phyloP scores from a whole-genome alignment of 2,888 invertebrate species.

The Agriopis marginaria region DNA sequence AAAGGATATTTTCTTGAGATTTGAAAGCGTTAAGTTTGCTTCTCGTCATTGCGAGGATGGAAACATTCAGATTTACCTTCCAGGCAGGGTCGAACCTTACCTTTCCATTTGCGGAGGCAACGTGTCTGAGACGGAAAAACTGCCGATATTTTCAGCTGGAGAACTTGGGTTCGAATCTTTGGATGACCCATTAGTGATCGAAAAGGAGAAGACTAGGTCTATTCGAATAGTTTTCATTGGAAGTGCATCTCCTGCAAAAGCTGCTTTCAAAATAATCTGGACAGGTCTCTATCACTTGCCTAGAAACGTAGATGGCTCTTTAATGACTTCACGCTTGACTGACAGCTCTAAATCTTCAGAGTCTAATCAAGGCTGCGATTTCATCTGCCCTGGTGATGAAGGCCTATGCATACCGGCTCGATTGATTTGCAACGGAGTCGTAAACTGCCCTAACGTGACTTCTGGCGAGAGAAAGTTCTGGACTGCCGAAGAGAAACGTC shows the following conservation, averaged over 20 bases:
- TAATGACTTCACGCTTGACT: conserved; percentile 92
- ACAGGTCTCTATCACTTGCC: conserved; percentile 95
- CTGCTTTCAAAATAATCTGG: conserved; percentile 96
- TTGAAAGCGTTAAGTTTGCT: conserved; percentile 94
- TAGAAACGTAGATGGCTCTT: conserved; percentile 92
- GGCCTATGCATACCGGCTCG: conserved; percentile 94
- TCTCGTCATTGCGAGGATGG: conserved; percentile 95
- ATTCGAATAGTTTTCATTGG: conserved; percentile 91
- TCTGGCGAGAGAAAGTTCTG: conserved; percentile 80
- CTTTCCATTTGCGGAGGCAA: conserved; percentile 95
- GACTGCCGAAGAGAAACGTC: conserved; percentile 80
- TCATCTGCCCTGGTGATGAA: conserved; percentile 94
- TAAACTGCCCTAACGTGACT: conserved; percentile 93
- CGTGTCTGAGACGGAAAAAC: conserved; percentile 91
- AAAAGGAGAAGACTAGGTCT: conserved; percentile 87
- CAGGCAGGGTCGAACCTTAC: conserved; percentile 90
- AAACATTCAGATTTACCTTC: conserved; percentile 93
- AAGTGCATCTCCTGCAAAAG: conserved; percentile 92
- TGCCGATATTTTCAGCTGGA: conserved; percentile 92
- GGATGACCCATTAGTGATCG: conserved; percentile 84
- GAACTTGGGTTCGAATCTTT: conserved; percentile 89
- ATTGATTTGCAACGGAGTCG: conserved; percentile 94
- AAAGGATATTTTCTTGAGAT: conserved; percentile 94
- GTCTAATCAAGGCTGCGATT: conserved; percentile 89
- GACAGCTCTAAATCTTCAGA: conserved; percentile 83